Base-by-base conservation (phyloP, 2,888 invertebrate genomes). In the Icerya purchasi region DNA sequence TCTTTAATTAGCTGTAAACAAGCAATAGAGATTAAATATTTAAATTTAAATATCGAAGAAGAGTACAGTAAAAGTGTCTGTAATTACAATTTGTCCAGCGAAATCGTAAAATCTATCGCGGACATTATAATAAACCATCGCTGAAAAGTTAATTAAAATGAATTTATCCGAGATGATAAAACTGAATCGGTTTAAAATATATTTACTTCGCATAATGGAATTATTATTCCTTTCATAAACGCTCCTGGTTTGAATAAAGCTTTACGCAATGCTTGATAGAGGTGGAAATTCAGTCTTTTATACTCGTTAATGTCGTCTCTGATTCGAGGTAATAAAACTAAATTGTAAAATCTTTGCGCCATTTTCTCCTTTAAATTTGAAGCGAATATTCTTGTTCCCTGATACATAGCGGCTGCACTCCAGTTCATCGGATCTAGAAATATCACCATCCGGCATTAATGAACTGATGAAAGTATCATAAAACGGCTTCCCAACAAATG, bases 361-460 rank as follows among this genome's bases (percentile, higher is more conserved):
- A 94, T 92, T 68, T 87, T 85, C 65, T 92, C 91, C 68, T 92
- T 93, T 49, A 97, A 75, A 71, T 94, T 94, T 0, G 97, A 94
- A n/a, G 91, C 85, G 72, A 98, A 99, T 67, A 97, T 87, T 69
- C 96, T 77, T 0, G 90, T 92, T 1, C 88, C 92, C 75, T 87
- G 93, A 72, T 92, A 96, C 86, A 98, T 88, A 0, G 96, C 89
- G 53, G 97, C 96, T 20, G 98, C 94, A 59, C 91, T 87, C 98
- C 98, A 99, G 52, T 79, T 81, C n/a, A 88, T 82, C 8, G 98
- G 97, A 71, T 90, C 87, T 70, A 74, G 72, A 64, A 74, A 50
- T 56, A 55, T n/a, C n/a, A n/a, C n/a, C n/a, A n/a, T n/a, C n/a
- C n/a, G n/a, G n/a, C n/a, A n/a, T n/a, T n/a, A n/a, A n/a, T n/a